Percentiles rank a stretch among this genome's conserved stretches.
Conservation (phyloP, 2,113 vertebrate species). For the Corapipo altera region DNA sequence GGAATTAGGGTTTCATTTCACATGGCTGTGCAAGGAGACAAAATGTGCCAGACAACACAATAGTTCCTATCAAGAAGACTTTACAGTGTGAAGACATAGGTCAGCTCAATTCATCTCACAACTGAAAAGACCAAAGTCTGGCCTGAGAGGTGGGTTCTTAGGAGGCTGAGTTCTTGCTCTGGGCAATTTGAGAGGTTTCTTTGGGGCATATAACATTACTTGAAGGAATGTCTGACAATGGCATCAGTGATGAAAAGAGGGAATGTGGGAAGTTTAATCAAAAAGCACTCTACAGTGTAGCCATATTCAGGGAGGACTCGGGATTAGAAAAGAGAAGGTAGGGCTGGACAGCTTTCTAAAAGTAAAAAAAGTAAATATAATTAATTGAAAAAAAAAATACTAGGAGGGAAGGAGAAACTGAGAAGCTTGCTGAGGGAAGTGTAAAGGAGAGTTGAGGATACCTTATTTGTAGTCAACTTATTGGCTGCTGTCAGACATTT, state of each 20-base stretch:
- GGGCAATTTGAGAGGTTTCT: not conserved
- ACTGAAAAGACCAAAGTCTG: not conserved
- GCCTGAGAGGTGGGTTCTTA: not conserved
- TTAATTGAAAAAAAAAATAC: not conserved
- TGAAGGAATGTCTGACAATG: not conserved
- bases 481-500: not conserved
- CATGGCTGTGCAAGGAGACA: not conserved
- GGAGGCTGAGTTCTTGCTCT: not conserved
- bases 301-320: not conserved
- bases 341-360: not conserved
- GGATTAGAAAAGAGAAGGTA: not conserved
- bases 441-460: not conserved
- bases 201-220: not conserved
- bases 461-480: not conserved
- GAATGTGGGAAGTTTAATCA: not conserved
- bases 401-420: not conserved
- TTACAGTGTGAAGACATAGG: not conserved
- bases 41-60: not conserved
- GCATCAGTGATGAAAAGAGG: not conserved
- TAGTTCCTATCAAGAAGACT: not conserved
- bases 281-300: not conserved
- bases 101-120: not conserved
- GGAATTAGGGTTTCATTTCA: not conserved
- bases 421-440: not conserved
- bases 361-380: not conserved